Evolutionary conservation across 2,113 vertebrate species (phyloP).

Genomic region (Gavia stellata): DNA sequence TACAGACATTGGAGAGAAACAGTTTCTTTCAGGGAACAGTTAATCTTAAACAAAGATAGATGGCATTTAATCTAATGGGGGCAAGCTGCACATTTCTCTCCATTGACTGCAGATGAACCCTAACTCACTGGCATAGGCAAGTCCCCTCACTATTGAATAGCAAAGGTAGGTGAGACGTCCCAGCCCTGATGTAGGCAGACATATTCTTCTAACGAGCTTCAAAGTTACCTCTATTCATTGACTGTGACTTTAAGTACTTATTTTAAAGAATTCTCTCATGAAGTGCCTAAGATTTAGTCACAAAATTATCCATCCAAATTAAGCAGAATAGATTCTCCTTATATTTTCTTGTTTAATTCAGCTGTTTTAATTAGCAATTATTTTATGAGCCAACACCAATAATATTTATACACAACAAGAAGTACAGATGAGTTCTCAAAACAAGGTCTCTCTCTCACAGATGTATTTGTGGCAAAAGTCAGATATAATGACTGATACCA

Average conservation of each 20-base stretch:
- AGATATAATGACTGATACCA: neutral
- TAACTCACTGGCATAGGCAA: fast-evolving
- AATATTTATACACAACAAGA: neutral
- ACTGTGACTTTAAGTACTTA: neutral
- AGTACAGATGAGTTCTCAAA: neutral
- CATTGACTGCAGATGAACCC: neutral
- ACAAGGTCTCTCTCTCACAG: neutral
- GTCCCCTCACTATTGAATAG: neutral
- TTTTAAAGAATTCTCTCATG: neutral
- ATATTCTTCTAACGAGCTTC: neutral
- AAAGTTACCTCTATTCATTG: neutral
- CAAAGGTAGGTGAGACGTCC: neutral
- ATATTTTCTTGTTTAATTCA: neutral
- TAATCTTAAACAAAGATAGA: neutral
- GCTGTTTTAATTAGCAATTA: neutral
- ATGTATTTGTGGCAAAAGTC: neutral
- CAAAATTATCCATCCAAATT: neutral
- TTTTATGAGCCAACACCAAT: neutral
- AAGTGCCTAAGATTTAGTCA: neutral
- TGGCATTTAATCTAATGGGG: neutral
- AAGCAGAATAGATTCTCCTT: neutral
- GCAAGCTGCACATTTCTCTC: neutral
- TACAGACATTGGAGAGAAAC: neutral
- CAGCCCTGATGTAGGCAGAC: neutral
- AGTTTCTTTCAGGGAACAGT: neutral